Conservation (phyloP, 2,797 vertebrate genomes). For the Cyprinella venusta region DNA sequence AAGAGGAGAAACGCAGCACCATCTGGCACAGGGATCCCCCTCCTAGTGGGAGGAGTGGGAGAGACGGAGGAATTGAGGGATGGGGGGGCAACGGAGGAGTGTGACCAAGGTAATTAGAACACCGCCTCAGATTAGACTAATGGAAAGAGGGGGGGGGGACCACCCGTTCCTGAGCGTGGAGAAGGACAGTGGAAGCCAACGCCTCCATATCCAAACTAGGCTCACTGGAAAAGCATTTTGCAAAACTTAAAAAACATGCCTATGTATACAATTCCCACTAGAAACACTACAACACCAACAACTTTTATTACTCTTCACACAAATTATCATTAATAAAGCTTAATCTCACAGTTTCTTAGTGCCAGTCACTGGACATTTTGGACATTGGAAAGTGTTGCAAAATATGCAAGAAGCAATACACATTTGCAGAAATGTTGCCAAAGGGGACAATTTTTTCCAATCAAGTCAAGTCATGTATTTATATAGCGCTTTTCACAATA, state of each 20-base stretch:
- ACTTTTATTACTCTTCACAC: not conserved
- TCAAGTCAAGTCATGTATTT: not conserved
- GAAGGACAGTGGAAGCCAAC: not conserved
- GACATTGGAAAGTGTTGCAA: too few species aligned
- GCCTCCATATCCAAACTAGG: not conserved
- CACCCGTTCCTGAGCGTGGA: not conserved
- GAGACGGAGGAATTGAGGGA: conserved; percentile 26
- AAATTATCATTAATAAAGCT: not conserved
- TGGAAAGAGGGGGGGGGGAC: conserved; percentile 45
- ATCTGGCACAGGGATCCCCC: conserved; percentile 78
- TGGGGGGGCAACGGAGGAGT: conserved; percentile 44
- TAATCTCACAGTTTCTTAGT: not conserved
- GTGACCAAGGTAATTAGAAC: conserved; percentile 70
- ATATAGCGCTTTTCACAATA: too few species aligned
- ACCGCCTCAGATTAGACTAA: conserved; percentile 56
- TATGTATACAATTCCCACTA: not conserved
- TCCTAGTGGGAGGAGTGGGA: conserved; percentile 68
- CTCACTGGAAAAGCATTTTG: not conserved
- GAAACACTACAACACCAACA: not conserved
- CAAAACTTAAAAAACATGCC: not conserved
- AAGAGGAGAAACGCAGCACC: conserved; percentile 71
- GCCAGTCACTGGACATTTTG: too few species aligned
- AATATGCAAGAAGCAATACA: too few species aligned
- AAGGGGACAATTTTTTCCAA: not conserved
- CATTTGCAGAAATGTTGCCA: not conserved